Evolutionary conservation across 2,797 vertebrate species (phyloP).

Genomic region (Tarsius wallacei): DNA sequence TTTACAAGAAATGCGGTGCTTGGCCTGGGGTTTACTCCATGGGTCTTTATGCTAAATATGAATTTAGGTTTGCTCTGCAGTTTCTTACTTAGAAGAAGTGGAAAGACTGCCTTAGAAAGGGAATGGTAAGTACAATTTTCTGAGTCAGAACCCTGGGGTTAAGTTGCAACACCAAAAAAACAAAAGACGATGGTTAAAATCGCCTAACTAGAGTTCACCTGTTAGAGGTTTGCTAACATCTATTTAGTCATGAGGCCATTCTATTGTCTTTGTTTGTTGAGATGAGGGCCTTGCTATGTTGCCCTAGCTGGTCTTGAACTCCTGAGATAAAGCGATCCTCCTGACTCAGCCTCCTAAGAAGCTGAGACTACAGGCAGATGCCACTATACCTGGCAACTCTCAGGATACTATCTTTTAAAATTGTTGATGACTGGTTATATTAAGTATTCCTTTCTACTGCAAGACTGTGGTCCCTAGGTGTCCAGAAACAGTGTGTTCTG

Average conservation of each 20-base stretch:
- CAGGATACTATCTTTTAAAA: background rate
- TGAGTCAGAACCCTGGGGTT: background rate
- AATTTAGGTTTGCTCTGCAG: background rate
- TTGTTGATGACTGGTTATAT: background rate
- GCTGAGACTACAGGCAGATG: no score
- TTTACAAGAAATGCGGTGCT: background rate
- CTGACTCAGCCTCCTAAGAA: no score
- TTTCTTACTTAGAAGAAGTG: conserved; percentile 41
- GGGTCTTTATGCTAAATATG: background rate
- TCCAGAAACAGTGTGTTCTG: background rate
- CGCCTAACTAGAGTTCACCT: background rate
- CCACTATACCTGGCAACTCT: background rate
- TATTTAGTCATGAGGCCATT: background rate
- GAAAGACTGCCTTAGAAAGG: conserved; percentile 26
- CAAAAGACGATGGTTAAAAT: background rate
- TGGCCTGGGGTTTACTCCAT: background rate
- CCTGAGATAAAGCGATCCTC: no score
- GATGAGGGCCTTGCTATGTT: no score
- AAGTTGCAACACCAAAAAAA: background rate
- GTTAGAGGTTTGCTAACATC: background rate
- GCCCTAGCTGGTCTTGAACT: no score
- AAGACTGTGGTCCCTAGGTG: background rate
- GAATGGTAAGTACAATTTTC: background rate
- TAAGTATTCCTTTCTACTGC: background rate
- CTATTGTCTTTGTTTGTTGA: no score